A percentile compares a stretch with the other conserved stretches of the same genome.
These are phyloP conservation scores for Seriola rivoliana DNA, from an alignment of 2,113 vertebrate species.

Conservation along the genomic window DNA sequence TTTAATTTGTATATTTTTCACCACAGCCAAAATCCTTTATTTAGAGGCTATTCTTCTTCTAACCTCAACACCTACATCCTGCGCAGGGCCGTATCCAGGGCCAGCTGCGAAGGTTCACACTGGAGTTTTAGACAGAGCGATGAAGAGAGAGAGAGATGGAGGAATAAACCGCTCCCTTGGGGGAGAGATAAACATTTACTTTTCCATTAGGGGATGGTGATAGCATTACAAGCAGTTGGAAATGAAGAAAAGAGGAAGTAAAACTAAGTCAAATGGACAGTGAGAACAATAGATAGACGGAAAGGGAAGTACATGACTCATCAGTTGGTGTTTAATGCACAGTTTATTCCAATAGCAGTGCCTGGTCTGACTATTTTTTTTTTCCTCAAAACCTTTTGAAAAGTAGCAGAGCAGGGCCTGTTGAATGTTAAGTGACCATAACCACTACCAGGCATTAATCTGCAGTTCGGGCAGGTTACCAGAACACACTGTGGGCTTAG, in stretches of 20 bases:
- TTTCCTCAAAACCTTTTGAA: conserved; percentile 8
- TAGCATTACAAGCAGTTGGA: conserved; percentile 41
- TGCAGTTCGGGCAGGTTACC: conserved; percentile 1
- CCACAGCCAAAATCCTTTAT: conserved; percentile 39
- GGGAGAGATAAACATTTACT: conserved; percentile 80
- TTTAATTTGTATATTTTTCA: conserved; percentile 63
- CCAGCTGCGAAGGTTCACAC: conserved; percentile 71
- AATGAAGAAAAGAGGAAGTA: conserved; percentile 14
- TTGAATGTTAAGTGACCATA: conserved; percentile 20
- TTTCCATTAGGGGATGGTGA: conserved; percentile 63
- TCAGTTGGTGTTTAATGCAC: conserved; percentile 6
- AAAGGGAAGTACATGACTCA: conserved; percentile 39
- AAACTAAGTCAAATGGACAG: conserved; percentile 24
- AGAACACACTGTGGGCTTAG: background rate
- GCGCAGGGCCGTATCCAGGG: background rate
- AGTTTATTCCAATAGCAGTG: conserved; percentile 34
- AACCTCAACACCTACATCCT: conserved; percentile 27
- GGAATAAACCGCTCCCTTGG: conserved; percentile 62
- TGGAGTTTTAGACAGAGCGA: conserved; percentile 65
- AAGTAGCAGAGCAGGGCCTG: conserved; percentile 19
- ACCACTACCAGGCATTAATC: conserved; percentile 22
- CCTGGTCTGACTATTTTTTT: conserved; percentile 15
- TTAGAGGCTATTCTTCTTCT: conserved; percentile 46
- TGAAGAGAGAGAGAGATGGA: conserved; percentile 38
- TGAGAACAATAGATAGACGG: conserved; percentile 8